Base-by-base conservation (phyloP, 2,797 vertebrate species). In the Danio kyathit region DNA sequence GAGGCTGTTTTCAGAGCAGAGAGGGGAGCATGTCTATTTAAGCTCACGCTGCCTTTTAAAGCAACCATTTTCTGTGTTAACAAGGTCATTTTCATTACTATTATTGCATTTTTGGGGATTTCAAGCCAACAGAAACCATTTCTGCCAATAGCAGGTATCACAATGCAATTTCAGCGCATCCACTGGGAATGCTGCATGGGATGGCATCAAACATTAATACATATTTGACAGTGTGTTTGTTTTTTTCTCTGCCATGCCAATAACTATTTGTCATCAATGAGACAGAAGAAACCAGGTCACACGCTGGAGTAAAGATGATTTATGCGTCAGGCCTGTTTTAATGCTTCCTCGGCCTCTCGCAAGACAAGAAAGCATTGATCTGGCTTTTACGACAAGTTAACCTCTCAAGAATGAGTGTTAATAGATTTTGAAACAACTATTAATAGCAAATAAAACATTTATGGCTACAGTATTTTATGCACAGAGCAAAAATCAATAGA, bases 371-470 rank as follows among this genome's bases (percentile, higher is more conserved):
- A 13, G 70, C 77, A 87, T 87, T 75, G 84, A 85, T 84, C 78
- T 46, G 60, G 44, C 13, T 75, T 83, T 84, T 76, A 82, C 85
- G 75, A 86, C 81, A 84, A 81, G 78, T 83, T 79, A 79, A 86
- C 79, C 72, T 83, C 85, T 70, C 69, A 49, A 63, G 77, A 84
- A 85, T 41, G 59, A 82, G 76, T 64, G 66, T 83, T 87, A 88
- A 88, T 83, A 71, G 82, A 84, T 86, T 82, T 86, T 49, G 81
- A 85, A 88, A 73, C 85, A 80, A 76, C 64, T 80, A 85, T 83
- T 85, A 88, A 83, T 85, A 85, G 80, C 82, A 70, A 59, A 85
- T 85, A 86, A 79, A 86, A 83, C 69, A 85, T 86, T 85, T 85
- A 84, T 83, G 79, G 74, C 81, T 67, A 38, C 66, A 52, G 79